Evolutionary conservation across 2,113 vertebrate species (phyloP).

Genomic region (Taxidea taxus): DNA sequence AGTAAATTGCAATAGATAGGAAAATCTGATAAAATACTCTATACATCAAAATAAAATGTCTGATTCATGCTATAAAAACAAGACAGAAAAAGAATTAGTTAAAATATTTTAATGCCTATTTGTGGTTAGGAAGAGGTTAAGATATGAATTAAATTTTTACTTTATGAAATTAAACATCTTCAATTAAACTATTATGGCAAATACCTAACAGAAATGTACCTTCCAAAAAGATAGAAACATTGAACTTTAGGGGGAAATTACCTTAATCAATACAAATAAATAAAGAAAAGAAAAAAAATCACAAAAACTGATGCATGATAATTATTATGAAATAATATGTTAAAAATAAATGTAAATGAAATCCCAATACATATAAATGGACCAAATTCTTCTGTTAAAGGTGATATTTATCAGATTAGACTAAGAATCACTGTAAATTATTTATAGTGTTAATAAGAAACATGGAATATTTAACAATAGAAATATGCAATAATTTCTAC

Average conservation of each 20-base stretch:
- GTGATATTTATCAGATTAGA: not conserved
- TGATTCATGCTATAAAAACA: not conserved
- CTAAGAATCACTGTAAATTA: not conserved
- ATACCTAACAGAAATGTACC: not conserved
- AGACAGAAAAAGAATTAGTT: not conserved
- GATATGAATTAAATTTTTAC: not conserved
- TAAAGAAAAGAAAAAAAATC: not conserved
- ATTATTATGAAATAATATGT: not conserved
- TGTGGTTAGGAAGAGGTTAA: not conserved
- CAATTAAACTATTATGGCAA: not conserved
- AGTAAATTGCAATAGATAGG: not conserved
- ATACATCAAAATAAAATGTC: not conserved
- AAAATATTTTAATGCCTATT: not conserved
- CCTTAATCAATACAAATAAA: not conserved
- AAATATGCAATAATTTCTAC: not conserved
- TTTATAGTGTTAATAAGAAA: not conserved
- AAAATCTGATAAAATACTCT: not conserved
- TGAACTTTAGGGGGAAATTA: not conserved
- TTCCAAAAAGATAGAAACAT: not conserved
- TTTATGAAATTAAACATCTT: not conserved
- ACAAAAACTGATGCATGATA: not conserved
- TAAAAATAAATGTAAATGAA: not conserved
- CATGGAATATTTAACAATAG: not conserved
- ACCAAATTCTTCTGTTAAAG: not conserved
- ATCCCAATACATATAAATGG: not conserved